Conservation (phyloP, 2,113 vertebrate species). For the Plecotus auritus region DNA sequence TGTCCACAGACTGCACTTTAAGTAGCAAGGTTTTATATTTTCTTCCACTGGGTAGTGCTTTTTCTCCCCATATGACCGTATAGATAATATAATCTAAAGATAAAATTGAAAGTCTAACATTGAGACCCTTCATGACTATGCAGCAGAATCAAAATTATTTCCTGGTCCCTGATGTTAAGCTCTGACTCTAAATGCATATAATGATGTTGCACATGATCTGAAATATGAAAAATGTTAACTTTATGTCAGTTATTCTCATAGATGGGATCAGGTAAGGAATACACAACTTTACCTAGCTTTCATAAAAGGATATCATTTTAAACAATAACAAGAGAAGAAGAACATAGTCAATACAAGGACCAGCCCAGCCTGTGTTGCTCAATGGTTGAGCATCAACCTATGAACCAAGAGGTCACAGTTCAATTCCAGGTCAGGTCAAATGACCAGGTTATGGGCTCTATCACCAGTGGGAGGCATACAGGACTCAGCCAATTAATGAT, state of each 20-base stretch:
- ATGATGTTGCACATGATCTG: background rate
- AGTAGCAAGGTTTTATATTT: background rate
- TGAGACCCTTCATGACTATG: background rate
- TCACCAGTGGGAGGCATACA: too few species aligned
- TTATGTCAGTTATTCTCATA: background rate
- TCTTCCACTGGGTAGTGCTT: background rate
- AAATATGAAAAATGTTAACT: background rate
- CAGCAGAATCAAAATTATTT: background rate
- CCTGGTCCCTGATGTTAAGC: background rate
- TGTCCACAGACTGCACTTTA: background rate
- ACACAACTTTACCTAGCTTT: background rate
- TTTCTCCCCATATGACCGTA: background rate
- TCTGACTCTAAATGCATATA: background rate
- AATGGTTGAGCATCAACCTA: too few species aligned
- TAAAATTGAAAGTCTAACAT: background rate
- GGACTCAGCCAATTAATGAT: too few species aligned
- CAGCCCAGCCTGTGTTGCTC: background rate
- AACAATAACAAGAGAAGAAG: background rate
- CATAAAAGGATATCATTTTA: background rate
- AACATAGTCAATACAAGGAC: background rate
- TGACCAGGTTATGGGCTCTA: fast-evolving
- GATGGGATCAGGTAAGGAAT: background rate
- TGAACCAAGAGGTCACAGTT: too few species aligned
- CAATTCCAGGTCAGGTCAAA: too few species aligned
- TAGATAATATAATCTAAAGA: background rate